Evolutionary conservation across 2,113 vertebrate genomes (phyloP), one percentile per base, ranked within the genome.

Genomic region (Vidua chalybeata): DNA sequence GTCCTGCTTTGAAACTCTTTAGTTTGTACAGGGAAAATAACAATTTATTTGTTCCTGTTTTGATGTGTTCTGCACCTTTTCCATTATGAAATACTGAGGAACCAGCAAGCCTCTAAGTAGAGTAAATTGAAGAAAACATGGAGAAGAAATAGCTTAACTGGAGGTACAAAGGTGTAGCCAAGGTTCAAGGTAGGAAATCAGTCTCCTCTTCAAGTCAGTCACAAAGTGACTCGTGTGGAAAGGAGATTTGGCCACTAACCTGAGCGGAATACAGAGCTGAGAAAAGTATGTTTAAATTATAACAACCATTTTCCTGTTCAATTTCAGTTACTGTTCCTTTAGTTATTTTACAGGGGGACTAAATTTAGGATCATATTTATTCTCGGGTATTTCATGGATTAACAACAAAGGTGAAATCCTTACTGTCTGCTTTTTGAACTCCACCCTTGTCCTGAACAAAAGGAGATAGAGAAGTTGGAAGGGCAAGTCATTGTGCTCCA

Each of bases 361-460:
- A 85, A 92, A 94, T 37, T 94, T 64, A 93, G 79, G 84, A 88
- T 94, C 49, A 89, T 81, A 91, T 91, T 90, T 97, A 89, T 96
- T 96, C 85, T 58, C 96, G 94, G 78, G 56, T 49, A 90, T 91
- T 88, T 90, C 5, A 37, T 84, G 86, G 94, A 87, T 94, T 91
- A 97, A 95, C 54, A 43, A 75, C 76, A 68, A 35, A 54, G 77
- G 51, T 68, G 69, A 96, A 94, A 87, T 80, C 82, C 54, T 90
- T 52, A 17, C 82, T 94, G 39, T 24, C 45, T 81, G 43, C 46
- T 24, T 41, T 58, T 73, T 68, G 45, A 80, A 43, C 39, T 14
- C 30, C 78, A 71, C 13, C 39, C 24, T 90, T 82, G 48, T 46
- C 62, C 62, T 80, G 84, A 83, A 48, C 26, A 75, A 55, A 83